A percentile compares a stretch with the other conserved stretches of the same genome.
phyloP scores from a whole-genome alignment of 2,888 invertebrate genomes.

The Neocrepidodera transversa region DNA sequence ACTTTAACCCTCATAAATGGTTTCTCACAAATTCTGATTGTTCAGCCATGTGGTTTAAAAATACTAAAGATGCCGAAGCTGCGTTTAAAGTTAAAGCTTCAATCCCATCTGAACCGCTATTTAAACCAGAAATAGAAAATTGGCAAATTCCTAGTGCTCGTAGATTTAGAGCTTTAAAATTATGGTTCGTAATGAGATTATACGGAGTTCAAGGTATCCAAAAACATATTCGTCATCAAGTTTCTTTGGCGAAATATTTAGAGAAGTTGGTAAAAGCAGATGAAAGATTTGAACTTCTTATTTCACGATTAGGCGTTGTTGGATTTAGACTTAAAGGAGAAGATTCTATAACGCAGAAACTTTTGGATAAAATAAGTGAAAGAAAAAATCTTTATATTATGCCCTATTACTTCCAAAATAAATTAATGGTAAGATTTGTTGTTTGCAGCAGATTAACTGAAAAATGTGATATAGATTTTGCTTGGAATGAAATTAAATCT shows the following conservation, averaged over 20 bases:
- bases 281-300: slow-evolving; percentile 77
- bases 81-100: slow-evolving; percentile 76
- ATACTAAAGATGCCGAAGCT: slow-evolving; percentile 79
- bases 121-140: slow-evolving; percentile 85
- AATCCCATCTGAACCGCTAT: slow-evolving; percentile 29
- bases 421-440: slow-evolving; percentile 80
- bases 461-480: slow-evolving; percentile 74
- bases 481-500: slow-evolving; percentile 63
- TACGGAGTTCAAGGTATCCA: slow-evolving; percentile 84
- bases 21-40: slow-evolving; percentile 95
- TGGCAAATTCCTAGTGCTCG: slow-evolving; percentile 90
- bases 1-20: slow-evolving; percentile 97
- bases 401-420: slow-evolving; percentile 73
- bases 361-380: slow-evolving; percentile 76
- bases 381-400: slow-evolving; percentile 83
- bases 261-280: slow-evolving; percentile 74
- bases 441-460: slow-evolving; percentile 78
- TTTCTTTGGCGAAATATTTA: slow-evolving; percentile 79
- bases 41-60: slow-evolving; percentile 89
- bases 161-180: slow-evolving; percentile 86
- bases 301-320: slow-evolving; percentile 68
- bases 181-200: slow-evolving; percentile 91
- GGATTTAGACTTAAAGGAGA: slow-evolving; percentile 87
- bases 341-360: slow-evolving; percentile 67
- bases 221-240: slow-evolving; percentile 77